Evolutionary conservation across 1,140 invertebrate genomes (phyloP), one percentile per base, ranked within the genome.

Genomic region (Phymorhynchus buccinoides): DNA sequence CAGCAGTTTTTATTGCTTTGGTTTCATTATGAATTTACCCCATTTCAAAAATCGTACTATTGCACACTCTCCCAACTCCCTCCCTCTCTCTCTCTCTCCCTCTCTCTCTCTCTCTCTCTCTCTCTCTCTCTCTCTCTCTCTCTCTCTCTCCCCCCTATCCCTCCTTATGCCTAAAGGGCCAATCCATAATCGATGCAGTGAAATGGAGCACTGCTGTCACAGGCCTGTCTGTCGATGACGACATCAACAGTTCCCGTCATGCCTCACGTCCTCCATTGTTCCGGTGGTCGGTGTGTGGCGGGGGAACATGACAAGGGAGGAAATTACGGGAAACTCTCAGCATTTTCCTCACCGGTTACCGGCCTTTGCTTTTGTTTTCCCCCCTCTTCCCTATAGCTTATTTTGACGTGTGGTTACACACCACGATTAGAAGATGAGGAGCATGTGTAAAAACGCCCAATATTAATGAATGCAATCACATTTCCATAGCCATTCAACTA

Each of bases 261-360:
- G 81, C 81, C 35, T 27, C 81, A 16, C 39, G 32, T 35, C 42
- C 42, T 83, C 81, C 62, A 83, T 83, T 37, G 22, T 83, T 83
- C 81, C 81, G 39, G 81, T 83, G 6, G 62, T 44, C 73, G 30
- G 81, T 66, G 39, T 66, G n/a, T 62, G 62, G 62, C n/a, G n/a
- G 81, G 37, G 30, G 62, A 83, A 83, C 81, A 83, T 42, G 81
- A 83, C 81, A 71, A 66, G 66, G 80, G 62, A 83, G 81, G 81
- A 83, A 83, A 83, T 83, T 83, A 68, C 81, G 73, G 81, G 81
- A 83, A 83, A 83, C 39, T 68, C 81, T 83, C 81, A 44, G 39
- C 27, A 62, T 83, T 83, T 83, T 73, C 62, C 81, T 83, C 62
- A 41, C 80, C 41, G 39, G 62, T 2, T 22, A 41, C 12, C 27